phyloP scores from a whole-genome alignment of 2,797 vertebrate genomes.

The Microcaecilia unicolor region DNA sequence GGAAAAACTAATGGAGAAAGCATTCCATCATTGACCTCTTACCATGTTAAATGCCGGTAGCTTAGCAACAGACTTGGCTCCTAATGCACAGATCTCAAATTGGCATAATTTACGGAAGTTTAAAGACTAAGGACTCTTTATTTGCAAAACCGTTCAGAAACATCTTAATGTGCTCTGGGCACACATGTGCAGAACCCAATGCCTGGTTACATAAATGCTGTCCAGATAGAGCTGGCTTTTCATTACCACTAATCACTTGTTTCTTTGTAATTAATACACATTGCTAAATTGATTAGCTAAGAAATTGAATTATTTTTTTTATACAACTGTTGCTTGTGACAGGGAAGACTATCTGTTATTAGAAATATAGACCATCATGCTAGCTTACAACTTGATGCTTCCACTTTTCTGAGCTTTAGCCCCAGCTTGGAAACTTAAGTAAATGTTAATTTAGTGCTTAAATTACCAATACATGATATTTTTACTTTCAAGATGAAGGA shows the following conservation, averaged over 20 bases:
- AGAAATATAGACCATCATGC: neutral
- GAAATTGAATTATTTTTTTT: slow-evolving; percentile 10
- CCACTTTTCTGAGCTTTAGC: too few relatives aligned
- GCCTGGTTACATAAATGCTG: neutral
- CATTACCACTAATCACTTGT: neutral
- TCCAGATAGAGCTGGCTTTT: neutral
- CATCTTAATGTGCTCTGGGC: slow-evolving; percentile 1
- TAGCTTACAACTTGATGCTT: neutral
- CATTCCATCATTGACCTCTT: slow-evolving; percentile 27
- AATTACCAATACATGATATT: too few relatives aligned
- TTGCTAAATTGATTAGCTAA: slow-evolving; percentile 3
- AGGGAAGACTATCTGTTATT: neutral
- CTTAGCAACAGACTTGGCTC: slow-evolving; percentile 39
- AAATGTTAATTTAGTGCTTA: too few relatives aligned
- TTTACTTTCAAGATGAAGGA: too few relatives aligned
- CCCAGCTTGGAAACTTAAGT: too few relatives aligned
- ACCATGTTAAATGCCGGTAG: slow-evolving; percentile 14
- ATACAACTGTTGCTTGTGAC: slow-evolving; percentile 9
- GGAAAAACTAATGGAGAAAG: slow-evolving; percentile 19
- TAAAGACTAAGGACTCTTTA: neutral
- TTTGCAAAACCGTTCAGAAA: slow-evolving; percentile 2
- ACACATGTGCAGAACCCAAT: neutral
- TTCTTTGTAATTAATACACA: slow-evolving; percentile 11
- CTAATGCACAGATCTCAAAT: slow-evolving; percentile 17
- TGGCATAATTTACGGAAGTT: slow-evolving; percentile 8